Evolutionary conservation across 2,888 invertebrate genomes (phyloP).

Genomic region (Trypoxylon attenuatum): DNA sequence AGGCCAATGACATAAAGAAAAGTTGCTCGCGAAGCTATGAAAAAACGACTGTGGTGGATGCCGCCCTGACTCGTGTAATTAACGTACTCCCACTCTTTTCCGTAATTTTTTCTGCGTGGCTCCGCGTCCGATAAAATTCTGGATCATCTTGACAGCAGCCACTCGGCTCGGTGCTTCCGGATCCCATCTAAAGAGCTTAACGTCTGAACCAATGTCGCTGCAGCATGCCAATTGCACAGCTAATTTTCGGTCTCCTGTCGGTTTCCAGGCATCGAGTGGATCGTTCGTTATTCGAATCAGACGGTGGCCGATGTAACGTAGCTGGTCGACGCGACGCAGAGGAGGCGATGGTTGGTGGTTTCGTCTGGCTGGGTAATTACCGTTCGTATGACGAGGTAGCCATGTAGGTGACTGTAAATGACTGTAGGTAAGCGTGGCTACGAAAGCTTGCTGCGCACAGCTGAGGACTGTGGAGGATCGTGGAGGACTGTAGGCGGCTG

Average conservation of each 20-base stretch:
- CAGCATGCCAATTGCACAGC: too few relatives aligned
- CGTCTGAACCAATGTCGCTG: too few relatives aligned
- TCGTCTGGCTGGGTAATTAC: slow-evolving; percentile 43
- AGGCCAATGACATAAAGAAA: background rate
- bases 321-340: background rate
- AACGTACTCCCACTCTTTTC: background rate
- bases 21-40: background rate
- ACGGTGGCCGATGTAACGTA: slow-evolving; percentile 2
- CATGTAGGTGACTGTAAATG: too few relatives aligned
- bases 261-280: too few relatives aligned
- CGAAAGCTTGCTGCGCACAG: background rate
- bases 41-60: background rate
- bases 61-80: background rate
- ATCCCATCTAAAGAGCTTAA: too few relatives aligned
- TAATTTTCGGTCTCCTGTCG: too few relatives aligned
- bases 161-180: too few relatives aligned
- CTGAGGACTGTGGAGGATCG: background rate
- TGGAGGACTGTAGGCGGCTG: background rate
- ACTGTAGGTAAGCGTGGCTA: too few relatives aligned
- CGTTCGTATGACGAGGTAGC: too few relatives aligned
- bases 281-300: slow-evolving; percentile 27
- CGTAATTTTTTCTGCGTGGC: too few relatives aligned
- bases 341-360: background rate
- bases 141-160: too few relatives aligned
- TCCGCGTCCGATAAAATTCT: too few relatives aligned